Conservation (phyloP, 2,797 vertebrate genomes). For the Menidia menidia region DNA sequence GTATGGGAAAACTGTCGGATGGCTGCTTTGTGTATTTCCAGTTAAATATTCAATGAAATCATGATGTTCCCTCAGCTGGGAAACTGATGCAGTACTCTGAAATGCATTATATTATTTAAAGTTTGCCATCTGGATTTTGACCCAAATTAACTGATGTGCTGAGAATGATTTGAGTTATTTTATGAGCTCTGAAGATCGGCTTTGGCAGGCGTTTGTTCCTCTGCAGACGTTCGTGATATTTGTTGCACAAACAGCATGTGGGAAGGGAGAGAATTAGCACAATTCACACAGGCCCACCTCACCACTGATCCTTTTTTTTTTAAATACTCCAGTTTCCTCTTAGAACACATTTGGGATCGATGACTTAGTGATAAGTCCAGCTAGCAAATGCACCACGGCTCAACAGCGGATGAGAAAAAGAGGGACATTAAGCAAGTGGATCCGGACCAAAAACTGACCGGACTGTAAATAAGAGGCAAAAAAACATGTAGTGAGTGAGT, state of each 20-base stretch:
- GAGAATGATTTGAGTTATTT: conserved; percentile 2
- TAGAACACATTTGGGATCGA: conserved; percentile 68
- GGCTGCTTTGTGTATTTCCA: too few relatives aligned
- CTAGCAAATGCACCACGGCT: conserved; percentile 36
- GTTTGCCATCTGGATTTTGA: neutral
- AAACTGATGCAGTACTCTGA: neutral
- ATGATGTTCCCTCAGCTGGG: neutral
- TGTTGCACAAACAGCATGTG: conserved; percentile 26
- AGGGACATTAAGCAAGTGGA: neutral
- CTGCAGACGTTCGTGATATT: conserved; percentile 23
- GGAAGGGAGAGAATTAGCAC: conserved; percentile 31
- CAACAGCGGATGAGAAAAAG: conserved; percentile 57
- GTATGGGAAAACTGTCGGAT: too few relatives aligned
- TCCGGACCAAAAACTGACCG: too few relatives aligned
- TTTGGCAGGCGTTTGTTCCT: neutral
- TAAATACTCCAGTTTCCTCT: conserved; percentile 50
- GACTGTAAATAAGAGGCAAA: too few relatives aligned
- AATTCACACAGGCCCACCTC: conserved; percentile 28
- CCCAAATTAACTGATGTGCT: neutral
- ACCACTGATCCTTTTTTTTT: conserved; percentile 12
- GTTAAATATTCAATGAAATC: neutral
- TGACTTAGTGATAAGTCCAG: conserved; percentile 39
- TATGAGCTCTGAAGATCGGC: conserved; percentile 4
- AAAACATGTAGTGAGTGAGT: too few relatives aligned
- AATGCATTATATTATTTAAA: neutral